Evolutionary conservation across 2,888 invertebrate genomes (phyloP), one percentile per base, ranked within the genome.

Genomic region (Drosophila parthenogenetica): DNA sequence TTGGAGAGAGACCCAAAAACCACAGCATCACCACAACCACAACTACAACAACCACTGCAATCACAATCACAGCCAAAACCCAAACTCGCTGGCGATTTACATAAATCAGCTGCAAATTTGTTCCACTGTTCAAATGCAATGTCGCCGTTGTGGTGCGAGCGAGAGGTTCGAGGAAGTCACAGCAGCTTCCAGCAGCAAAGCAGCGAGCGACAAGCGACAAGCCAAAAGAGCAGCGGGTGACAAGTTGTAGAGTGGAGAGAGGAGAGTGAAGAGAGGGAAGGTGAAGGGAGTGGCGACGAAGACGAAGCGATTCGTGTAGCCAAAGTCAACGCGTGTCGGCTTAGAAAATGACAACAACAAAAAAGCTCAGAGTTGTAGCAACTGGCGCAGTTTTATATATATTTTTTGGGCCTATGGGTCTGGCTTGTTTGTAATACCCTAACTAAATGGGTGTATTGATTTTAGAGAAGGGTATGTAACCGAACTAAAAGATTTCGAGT

Each of bases 51-150:
- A 17, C 17, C 39, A 49, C 40, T 19, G 19, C 22, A 25, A 10
- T 14, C 46, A 46, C 46, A 22, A 19, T 16, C 16, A 40, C 16
- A 54, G 43, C 25, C 39, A 40, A 49, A 59, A 55, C 62, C 55
- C 45, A 66, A 58, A 69, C 73, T 53, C 55, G 48, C 29, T 64
- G 55, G 68, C 87, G 83, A 83, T 89, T 83, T 83, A 89, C 83
- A 83, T 83, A 89, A 89, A 89, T 83, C 83, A 83, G 83, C 79
- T 89, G 89, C 83, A 83, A 83, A 83, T 83, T 83, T 83, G 89
- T 83, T 83, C 83, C 83, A 83, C 83, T 83, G 83, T 83, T 89
- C 89, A 89, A 82, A 89, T 82, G 89, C 82, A 89, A 49, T 87
- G 87, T 89, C 77, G 75, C 77, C 62, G 51, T 58, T 19, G 42